phyloP scores from a whole-genome alignment of 2,113 vertebrate species.

The Colistium nudipinnis region DNA sequence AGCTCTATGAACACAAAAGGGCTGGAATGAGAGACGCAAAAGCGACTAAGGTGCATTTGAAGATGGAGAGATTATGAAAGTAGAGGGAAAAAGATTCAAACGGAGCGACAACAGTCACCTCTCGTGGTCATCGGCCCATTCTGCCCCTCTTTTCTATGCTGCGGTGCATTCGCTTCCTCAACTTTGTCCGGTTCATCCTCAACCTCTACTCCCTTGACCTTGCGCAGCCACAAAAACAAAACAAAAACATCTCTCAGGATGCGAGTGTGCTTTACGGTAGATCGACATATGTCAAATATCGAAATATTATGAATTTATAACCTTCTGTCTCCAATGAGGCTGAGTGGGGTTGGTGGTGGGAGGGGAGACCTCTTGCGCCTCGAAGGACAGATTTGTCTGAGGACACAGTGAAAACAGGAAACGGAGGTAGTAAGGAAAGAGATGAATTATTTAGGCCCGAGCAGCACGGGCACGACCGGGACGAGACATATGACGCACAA shows the following conservation, averaged over 20 bases:
- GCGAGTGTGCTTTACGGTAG: background rate
- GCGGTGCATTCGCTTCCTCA: constrained; percentile 28
- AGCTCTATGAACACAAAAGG: constrained; percentile 16
- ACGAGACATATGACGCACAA: no score
- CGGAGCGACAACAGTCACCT: constrained; percentile 35
- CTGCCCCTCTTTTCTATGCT: constrained; percentile 37
- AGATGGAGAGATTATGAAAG: background rate
- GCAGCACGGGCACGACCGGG: no score
- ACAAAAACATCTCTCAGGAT: background rate
- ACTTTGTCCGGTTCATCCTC: constrained; percentile 29
- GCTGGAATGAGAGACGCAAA: background rate
- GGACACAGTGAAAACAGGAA: background rate
- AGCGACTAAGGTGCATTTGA: background rate
- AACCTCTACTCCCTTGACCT: constrained; percentile 20
- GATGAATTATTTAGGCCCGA: background rate
- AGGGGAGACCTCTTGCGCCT: constrained; percentile 79
- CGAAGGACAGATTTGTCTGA: constrained; percentile 80
- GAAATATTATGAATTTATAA: background rate
- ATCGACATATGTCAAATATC: accelerated
- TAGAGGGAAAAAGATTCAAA: background rate
- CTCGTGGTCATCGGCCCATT: constrained; percentile 22
- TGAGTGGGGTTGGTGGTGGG: constrained; percentile 49
- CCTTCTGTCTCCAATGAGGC: constrained; percentile 74
- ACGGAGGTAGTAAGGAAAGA: no score
- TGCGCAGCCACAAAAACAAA: background rate